A percentile compares a stretch with the other conserved stretches of the same genome.
Evolutionary conservation across 2,113 vertebrate genomes (phyloP).

Genomic region (Plectropomus leopardus): DNA sequence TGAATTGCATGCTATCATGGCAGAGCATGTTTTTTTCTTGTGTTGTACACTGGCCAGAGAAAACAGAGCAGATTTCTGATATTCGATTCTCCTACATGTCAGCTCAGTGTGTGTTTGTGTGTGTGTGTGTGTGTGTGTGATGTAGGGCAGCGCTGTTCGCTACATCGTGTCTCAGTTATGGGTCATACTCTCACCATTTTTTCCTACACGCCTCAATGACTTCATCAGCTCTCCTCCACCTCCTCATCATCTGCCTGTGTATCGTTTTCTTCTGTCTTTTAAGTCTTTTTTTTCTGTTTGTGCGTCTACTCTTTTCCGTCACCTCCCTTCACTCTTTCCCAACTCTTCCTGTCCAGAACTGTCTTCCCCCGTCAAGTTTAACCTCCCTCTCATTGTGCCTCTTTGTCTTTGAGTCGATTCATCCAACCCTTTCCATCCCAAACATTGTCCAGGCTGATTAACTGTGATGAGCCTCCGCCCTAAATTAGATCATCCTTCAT

Average conservation of each 20-base stretch:
- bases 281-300: background rate
- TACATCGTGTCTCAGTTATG: constrained; percentile 67
- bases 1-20: constrained; percentile 7
- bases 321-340: constrained; percentile 5
- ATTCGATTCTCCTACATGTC: constrained; percentile 46
- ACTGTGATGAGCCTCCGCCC: constrained; percentile 47
- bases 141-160: constrained; percentile 55
- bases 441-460: constrained; percentile 35
- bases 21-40: background rate
- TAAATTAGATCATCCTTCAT: constrained; percentile 42
- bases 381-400: background rate
- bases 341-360: background rate
- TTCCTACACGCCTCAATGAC: constrained; percentile 68
- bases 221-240: constrained; percentile 70
- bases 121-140: constrained; percentile 24
- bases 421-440: constrained; percentile 21
- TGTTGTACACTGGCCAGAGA: background rate
- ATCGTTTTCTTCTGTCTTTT: constrained; percentile 37
- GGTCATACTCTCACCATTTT: constrained; percentile 72
- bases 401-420: constrained; percentile 29
- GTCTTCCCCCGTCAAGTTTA: constrained; percentile 11
- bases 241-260: constrained; percentile 73
- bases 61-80: background rate
- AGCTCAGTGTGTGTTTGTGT: constrained; percentile 9
- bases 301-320: background rate